These are phyloP conservation scores for Lethenteron reissneri DNA, from an alignment of 2,113 vertebrate species.

Conservation along the genomic window DNA sequence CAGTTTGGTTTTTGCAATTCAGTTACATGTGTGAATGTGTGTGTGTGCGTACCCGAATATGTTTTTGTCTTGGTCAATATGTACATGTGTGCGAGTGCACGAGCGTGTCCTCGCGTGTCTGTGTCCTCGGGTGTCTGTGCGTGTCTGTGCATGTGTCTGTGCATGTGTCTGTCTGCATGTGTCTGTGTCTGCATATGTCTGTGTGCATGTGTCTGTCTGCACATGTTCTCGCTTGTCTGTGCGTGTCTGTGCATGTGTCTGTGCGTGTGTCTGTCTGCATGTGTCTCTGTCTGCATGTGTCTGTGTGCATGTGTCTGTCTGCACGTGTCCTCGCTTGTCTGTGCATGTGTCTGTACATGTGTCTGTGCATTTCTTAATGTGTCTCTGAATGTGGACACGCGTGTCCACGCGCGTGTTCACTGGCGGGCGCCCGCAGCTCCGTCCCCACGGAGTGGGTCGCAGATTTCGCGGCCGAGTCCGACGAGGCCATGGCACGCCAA, in stretches of 20 bases:
- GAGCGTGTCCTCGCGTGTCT: neutral
- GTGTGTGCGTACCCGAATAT: neutral
- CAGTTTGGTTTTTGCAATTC: no score
- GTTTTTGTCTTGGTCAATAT: neutral
- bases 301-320: no score
- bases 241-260: no score
- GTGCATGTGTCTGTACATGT: no score
- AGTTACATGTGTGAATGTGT: neutral
- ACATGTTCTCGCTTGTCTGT: no score
- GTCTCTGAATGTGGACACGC: no score
- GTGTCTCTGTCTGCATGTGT: no score
- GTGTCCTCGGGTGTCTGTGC: neutral
- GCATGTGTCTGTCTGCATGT: neutral
- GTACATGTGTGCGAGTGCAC: neutral
- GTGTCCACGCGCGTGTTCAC: no score
- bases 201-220: neutral
- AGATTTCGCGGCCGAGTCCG: constrained; percentile 43
- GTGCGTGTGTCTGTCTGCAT: no score
- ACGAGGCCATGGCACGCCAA: constrained; percentile 29
- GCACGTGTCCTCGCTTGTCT: no score
- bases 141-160: neutral
- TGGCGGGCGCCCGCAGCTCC: constrained; percentile 21
- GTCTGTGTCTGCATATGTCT: neutral
- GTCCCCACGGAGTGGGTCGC: constrained; percentile 41
- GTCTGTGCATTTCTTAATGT: no score